Base-by-base conservation (phyloP, 92 coral and sea anemone species). In the Anthopleura xanthogrammica region DNA sequence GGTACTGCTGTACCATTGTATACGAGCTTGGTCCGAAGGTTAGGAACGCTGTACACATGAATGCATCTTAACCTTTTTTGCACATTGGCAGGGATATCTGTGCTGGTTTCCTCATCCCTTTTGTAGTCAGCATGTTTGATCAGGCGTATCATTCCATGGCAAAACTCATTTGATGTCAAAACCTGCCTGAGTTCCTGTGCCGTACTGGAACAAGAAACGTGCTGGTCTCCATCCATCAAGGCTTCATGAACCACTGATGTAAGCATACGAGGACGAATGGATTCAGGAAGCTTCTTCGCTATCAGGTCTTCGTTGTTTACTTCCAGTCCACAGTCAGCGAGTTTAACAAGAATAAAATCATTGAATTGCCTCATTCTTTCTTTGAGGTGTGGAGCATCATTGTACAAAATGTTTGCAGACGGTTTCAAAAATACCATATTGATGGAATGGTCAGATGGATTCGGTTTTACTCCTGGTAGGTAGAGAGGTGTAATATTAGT, bases 351-450 rank as follows among this genome's bases (percentile, higher is more conserved):
- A 77, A 87, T 56, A n/a, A 85, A 75, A 48, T 84, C 62, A 10
- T 84, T 29, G 40, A 89, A 85, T 40, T 14, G 77, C 7, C 40
- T 24, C 2, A 91, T 52, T 16, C 94, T 85, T 77, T 82, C 78
- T 52, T 73, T 77, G 83, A 85, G 80, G 23, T 80, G 84, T 50
- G 93, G 91, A 1, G 90, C 85, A 48, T 92, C 93, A 78, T 90
- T 88, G 52, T 83, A 92, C 24, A 92, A 48, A 55, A 92, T 76
- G 6, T 88, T 81, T 16, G 92, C 77, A 23, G 95, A 92, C 77
- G 79, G 83, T 56, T 78, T 60, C 66, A 92, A 56, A 60, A 80
- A 72, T 11, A 85, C 83, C 73, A 16, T 41, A n/a, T 52, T 77
- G 57, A 52, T 70, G 41, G 79, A 41, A 23, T 7, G 56, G 40